These are phyloP conservation scores for Archaeoteleia sp. DNA, from an alignment of 2,888 invertebrate species.

Conservation along the genomic window DNA sequence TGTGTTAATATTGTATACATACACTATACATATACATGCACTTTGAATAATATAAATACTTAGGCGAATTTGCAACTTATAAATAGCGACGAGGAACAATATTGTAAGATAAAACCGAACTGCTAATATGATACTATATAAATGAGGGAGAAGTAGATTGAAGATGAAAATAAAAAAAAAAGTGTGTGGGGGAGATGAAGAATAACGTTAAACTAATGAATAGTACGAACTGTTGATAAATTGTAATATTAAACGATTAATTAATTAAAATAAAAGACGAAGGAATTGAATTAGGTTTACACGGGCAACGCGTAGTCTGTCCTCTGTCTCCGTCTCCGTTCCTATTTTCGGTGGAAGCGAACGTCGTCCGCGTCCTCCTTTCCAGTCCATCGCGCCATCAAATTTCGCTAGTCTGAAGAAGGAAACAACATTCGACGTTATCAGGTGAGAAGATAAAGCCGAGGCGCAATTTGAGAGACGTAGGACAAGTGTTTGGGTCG, in stretches of 20 bases:
- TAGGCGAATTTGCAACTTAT: constrained; percentile 39
- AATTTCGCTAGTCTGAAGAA: too few species aligned
- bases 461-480: too few species aligned
- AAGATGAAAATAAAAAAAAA: constrained; percentile 53
- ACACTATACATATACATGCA: constrained; percentile 37
- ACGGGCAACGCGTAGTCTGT: constrained; percentile 67
- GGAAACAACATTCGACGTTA: too few species aligned
- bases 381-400: constrained; percentile 3
- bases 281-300: constrained; percentile 74
- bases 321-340: constrained; percentile 68
- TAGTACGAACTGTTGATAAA: constrained; percentile 70
- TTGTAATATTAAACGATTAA: constrained; percentile 70
- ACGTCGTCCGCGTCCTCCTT: constrained; percentile 11
- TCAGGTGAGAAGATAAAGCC: too few species aligned
- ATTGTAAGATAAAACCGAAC: constrained; percentile 61
- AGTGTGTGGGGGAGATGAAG: constrained; percentile 6
- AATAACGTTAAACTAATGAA: constrained; percentile 63
- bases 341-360: constrained; percentile 53
- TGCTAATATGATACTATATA: constrained; percentile 58
- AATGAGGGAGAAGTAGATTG: constrained; percentile 56
- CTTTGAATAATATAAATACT: constrained; percentile 31
- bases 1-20: constrained; percentile 44
- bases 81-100: constrained; percentile 52
- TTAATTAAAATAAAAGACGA: constrained; percentile 71
- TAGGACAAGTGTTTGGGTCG: too few species aligned